Evolutionary conservation across 2,797 vertebrate species (phyloP).

Genomic region (Sardinella longiceps): DNA sequence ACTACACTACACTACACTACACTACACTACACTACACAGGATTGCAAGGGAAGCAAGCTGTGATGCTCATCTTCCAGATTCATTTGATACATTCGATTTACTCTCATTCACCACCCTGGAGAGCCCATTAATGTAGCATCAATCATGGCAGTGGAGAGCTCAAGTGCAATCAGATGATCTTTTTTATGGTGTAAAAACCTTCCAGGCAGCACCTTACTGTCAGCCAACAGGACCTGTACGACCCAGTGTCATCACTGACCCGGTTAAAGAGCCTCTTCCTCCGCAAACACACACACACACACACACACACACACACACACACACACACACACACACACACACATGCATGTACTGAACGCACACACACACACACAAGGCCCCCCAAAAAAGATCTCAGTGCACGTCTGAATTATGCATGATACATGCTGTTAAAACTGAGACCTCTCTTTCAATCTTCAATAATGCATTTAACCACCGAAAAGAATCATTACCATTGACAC

Average conservation of each 20-base stretch:
- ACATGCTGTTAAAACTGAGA: conserved; percentile 13
- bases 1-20: too few species aligned
- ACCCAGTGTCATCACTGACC: background rate
- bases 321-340: too few species aligned
- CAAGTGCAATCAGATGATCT: background rate
- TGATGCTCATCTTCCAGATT: background rate
- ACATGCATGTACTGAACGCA: too few species aligned
- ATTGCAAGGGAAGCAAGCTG: background rate
- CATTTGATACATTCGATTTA: background rate
- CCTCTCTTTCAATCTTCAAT: conserved; percentile 21
- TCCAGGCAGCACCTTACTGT: background rate
- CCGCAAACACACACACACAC: background rate
- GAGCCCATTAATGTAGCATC: background rate
- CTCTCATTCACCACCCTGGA: background rate
- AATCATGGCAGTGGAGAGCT: background rate
- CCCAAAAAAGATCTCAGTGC: background rate
- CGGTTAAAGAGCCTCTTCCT: background rate
- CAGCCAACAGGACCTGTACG: background rate
- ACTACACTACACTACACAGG: background rate
- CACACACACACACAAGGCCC: background rate
- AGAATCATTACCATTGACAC: background rate
- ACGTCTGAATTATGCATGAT: background rate
- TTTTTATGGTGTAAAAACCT: background rate
- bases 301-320: too few species aligned
- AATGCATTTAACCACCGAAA: conserved; percentile 13